phyloP scores from a whole-genome alignment of 2,113 vertebrate species.

The Conger conger region DNA sequence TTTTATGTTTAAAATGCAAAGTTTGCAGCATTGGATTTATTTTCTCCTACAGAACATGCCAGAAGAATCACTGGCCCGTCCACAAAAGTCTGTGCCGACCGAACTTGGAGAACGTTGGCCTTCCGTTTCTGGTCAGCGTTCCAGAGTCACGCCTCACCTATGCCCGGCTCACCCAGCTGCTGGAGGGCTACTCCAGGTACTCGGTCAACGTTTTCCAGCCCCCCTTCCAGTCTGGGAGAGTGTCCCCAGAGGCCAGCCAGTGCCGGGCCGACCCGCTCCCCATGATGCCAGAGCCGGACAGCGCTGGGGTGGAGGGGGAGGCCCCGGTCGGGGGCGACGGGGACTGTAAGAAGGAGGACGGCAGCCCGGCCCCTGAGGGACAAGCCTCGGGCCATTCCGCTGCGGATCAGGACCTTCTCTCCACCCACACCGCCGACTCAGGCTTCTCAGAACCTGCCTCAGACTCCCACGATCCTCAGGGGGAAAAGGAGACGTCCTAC shows the following conservation, averaged over 20 bases:
- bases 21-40: background rate
- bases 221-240: constrained; percentile 86
- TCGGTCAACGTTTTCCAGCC: constrained; percentile 97
- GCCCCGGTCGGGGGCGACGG: constrained; percentile 35
- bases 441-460: constrained; percentile 76
- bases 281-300: constrained; percentile 55
- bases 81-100: constrained; percentile 87
- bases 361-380: constrained; percentile 39
- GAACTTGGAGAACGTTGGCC: constrained; percentile 84
- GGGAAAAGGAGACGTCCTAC: constrained; percentile 82
- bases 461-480: constrained; percentile 64
- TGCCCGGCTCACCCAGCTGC: constrained; percentile 81
- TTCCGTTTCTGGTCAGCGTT: constrained; percentile 91
- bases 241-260: constrained; percentile 77
- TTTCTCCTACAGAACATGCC: constrained; percentile 75
- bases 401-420: constrained; percentile 58
- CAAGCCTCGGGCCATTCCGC: constrained; percentile 55
- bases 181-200: constrained; percentile 92
- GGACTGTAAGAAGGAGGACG: constrained; percentile 18
- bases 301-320: constrained; percentile 48
- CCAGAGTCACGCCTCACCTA: constrained; percentile 90
- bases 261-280: constrained; percentile 59
- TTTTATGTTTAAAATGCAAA: background rate
- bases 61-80: constrained; percentile 90
- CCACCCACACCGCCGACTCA: constrained; percentile 74